phyloP scores from a whole-genome alignment of 1,140 invertebrate genomes.

The Rhizoglyphus robini region DNA sequence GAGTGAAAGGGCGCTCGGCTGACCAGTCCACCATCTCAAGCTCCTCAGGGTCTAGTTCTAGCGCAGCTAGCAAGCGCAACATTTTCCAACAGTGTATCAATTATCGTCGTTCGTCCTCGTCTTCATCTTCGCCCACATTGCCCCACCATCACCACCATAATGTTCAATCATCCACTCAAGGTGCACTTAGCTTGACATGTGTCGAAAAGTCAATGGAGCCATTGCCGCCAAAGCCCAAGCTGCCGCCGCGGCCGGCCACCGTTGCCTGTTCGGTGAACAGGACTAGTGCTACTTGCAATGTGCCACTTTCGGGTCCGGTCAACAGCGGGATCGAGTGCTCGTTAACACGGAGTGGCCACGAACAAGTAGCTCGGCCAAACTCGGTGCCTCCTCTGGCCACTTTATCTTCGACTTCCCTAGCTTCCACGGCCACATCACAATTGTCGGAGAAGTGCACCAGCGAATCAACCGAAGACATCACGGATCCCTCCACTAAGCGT shows the following conservation, averaged over 20 bases:
- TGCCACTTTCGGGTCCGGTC: not conserved
- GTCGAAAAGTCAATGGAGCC: constrained; percentile 22
- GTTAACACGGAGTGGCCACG: no score
- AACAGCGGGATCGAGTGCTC: not conserved
- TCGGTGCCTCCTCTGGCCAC: not conserved
- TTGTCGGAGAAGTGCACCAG: not conserved
- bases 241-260: not conserved
- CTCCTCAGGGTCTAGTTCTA: no score
- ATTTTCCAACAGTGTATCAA: constrained; percentile 9
- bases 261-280: not conserved
- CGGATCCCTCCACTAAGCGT: not conserved
- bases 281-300: not conserved
- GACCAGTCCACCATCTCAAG: not conserved
- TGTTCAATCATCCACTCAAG: not conserved
- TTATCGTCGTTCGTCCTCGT: constrained; percentile 1
- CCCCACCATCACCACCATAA: not conserved
- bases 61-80: no score
- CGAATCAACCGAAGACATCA: not conserved
- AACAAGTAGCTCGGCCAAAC: not conserved
- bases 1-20: not conserved
- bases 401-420: not conserved
- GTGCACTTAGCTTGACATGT: no score
- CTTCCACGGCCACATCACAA: not conserved
- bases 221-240: not conserved
- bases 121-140: not conserved